Conservation (phyloP, 1,140 invertebrate genomes). For the Drosophila simulans region DNA sequence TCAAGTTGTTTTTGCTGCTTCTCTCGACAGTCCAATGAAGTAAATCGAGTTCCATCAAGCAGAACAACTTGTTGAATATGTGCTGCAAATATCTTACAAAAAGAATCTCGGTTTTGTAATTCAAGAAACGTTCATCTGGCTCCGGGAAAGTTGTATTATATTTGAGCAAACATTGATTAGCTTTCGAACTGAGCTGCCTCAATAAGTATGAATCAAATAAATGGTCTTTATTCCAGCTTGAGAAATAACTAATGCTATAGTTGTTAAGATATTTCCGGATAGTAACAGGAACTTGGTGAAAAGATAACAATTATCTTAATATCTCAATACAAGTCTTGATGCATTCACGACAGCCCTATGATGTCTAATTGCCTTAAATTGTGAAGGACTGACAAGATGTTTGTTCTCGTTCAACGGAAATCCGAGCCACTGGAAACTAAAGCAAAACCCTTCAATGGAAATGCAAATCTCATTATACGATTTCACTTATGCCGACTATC, state of each 20-base stretch:
- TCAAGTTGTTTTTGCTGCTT: slow-evolving; percentile 33
- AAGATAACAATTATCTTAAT: no score
- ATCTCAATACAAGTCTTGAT: background rate
- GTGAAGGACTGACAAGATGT: slow-evolving; percentile 2
- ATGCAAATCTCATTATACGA: slow-evolving; percentile 48
- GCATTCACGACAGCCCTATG: background rate
- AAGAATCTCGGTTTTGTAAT: slow-evolving; percentile 4
- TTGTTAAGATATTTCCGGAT: no score
- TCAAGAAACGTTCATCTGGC: slow-evolving; percentile 8
- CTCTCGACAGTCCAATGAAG: slow-evolving; percentile 6
- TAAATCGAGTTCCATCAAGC: slow-evolving; percentile 42
- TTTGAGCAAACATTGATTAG: no score
- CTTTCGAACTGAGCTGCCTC: no score
- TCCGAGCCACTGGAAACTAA: background rate
- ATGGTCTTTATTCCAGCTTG: no score
- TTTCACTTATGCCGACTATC: slow-evolving; percentile 25
- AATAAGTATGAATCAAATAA: no score
- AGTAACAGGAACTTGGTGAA: no score
- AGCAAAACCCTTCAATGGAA: slow-evolving; percentile 16
- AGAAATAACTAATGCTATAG: no score
- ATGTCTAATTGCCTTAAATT: background rate
- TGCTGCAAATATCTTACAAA: slow-evolving; percentile 22
- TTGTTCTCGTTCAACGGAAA: background rate
- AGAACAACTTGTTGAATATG: slow-evolving; percentile 36
- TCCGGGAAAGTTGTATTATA: background rate